Evolutionary conservation across 2,888 invertebrate genomes (phyloP).

Genomic region (Bruchidius siliquastri): DNA sequence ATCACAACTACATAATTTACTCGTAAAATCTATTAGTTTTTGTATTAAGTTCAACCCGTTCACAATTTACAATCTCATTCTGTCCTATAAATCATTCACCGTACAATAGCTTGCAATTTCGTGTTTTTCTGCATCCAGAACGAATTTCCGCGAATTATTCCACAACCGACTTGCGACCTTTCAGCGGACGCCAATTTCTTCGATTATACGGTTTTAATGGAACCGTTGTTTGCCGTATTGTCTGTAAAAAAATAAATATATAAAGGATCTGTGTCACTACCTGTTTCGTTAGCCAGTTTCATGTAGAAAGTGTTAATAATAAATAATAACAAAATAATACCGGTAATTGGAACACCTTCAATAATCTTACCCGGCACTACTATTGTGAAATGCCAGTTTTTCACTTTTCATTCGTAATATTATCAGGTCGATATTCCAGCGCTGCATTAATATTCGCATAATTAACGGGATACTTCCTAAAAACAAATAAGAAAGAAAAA

Average conservation of each 20-base stretch:
- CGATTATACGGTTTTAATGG: neutral
- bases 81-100: neutral
- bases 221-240: neutral
- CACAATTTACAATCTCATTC: neutral
- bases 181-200: neutral
- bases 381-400: neutral
- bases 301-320: neutral
- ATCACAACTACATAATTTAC: too few relatives aligned
- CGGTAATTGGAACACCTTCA: neutral
- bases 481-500: too few relatives aligned
- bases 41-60: too few relatives aligned
- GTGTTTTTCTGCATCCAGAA: neutral
- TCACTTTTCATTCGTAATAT: neutral
- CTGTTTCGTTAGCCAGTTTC: neutral
- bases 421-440: neutral
- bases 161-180: neutral
- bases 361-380: neutral
- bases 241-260: neutral
- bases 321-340: neutral
- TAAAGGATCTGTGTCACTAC: neutral
- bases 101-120: neutral
- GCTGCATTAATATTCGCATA: neutral
- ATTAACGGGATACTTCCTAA: neutral
- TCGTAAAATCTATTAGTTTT: too few relatives aligned
- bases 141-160: neutral